Evolutionary conservation across 2,113 vertebrate genomes (phyloP).

Genomic region (Cathartes aura): DNA sequence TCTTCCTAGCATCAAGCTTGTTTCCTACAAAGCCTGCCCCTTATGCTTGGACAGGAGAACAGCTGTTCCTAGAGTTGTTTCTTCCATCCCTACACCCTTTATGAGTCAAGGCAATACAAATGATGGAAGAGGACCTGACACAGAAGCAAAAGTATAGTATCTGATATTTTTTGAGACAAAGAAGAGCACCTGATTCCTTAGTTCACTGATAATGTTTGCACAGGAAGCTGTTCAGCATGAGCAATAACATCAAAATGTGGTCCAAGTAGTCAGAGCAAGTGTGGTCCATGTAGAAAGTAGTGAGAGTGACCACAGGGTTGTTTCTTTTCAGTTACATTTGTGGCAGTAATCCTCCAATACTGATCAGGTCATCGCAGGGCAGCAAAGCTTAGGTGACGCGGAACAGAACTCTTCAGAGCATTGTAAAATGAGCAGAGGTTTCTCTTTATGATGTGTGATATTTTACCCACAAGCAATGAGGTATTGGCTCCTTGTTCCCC

Average conservation of each 20-base stretch:
- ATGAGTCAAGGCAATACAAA: not conserved
- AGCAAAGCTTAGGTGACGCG: not conserved
- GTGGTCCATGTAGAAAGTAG: not conserved
- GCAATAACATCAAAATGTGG: not conserved
- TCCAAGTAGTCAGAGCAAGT: not conserved
- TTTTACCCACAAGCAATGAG: not conserved
- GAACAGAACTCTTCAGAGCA: not conserved
- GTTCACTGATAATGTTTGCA: not conserved
- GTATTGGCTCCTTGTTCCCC: not conserved
- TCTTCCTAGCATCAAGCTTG: not conserved
- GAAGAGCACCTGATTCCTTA: not conserved
- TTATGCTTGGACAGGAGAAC: not conserved
- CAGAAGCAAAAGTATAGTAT: not conserved
- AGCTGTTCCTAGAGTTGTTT: not conserved
- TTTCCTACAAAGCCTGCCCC: not conserved
- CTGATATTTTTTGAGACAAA: not conserved
- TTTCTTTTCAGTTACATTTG: not conserved
- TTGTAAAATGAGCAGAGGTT: not conserved
- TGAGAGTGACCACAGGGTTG: not conserved
- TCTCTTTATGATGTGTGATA: not conserved
- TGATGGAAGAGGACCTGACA: not conserved
- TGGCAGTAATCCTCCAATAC: not conserved
- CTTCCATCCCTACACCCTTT: not conserved
- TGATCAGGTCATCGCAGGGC: not conserved
- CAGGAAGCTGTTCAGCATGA: not conserved